phyloP scores from a whole-genome alignment of 2,113 vertebrate genomes.

The Pomatostomus ruficeps region DNA sequence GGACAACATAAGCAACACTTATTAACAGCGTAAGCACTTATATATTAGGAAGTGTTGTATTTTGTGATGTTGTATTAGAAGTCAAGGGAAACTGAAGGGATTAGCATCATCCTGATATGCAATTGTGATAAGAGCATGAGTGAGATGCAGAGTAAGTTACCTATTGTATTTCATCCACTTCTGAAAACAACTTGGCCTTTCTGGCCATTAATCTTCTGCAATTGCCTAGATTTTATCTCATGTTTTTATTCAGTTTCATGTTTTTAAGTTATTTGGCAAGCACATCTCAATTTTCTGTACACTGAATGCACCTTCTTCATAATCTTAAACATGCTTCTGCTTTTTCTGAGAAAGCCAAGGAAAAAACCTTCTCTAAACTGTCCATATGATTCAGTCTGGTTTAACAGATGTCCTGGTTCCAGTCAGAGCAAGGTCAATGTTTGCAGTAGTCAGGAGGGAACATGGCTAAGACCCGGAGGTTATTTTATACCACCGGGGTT shows the following conservation, averaged over 20 bases:
- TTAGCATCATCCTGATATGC: not conserved
- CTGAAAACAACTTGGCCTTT: not conserved
- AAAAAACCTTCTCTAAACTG: not conserved
- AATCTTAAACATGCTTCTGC: not conserved
- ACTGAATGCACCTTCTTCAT: not conserved
- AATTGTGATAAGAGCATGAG: not conserved
- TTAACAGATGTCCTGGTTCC: not conserved
- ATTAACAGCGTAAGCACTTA: not conserved
- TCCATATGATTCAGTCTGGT: not conserved
- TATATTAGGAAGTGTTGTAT: not conserved
- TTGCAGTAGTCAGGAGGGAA: not conserved
- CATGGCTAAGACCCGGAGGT: too few species aligned
- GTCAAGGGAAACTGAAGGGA: not conserved
- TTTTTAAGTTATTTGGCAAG: not conserved
- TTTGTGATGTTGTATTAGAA: not conserved
- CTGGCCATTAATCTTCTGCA: not conserved
- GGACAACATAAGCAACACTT: not conserved
- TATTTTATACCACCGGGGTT: not conserved
- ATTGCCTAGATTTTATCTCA: not conserved
- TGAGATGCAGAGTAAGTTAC: not conserved
- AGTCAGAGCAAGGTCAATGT: not conserved
- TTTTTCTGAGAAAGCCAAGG: not conserved
- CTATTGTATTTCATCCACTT: not conserved
- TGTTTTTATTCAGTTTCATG: not conserved
- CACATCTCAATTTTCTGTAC: not conserved